Conservation (phyloP, 1,140 invertebrate genomes). For the Meloidogyne floridensis region DNA sequence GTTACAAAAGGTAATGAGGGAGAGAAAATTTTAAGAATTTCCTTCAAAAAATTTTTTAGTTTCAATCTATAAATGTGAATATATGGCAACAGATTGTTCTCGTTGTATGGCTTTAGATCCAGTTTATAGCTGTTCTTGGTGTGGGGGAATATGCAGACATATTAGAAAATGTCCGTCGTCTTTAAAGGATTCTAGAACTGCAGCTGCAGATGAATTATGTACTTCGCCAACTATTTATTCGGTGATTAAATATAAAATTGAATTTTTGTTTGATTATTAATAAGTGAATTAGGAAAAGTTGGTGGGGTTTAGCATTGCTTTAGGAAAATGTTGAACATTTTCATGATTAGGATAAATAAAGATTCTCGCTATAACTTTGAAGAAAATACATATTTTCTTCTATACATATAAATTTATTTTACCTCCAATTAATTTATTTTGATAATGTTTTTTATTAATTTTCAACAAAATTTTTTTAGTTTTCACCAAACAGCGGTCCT, state of each 20-base stretch:
- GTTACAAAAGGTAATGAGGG: slow-evolving; percentile 34
- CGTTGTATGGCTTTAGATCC: slow-evolving; percentile 81
- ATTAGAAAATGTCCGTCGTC: slow-evolving; percentile 74
- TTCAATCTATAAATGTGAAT: slow-evolving; percentile 89
- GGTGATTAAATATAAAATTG: slow-evolving; percentile 67
- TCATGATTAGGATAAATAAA: neutral
- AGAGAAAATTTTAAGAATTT: neutral
- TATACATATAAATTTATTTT: no score
- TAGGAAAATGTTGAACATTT: neutral
- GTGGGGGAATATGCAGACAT: slow-evolving; percentile 81
- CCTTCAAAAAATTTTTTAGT: slow-evolving; percentile 68
- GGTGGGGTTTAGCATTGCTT: no score
- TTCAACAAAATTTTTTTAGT: slow-evolving; percentile 69
- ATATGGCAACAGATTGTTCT: slow-evolving; percentile 89
- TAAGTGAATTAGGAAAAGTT: no score
- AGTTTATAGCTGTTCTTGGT: slow-evolving; percentile 89
- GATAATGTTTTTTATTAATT: no score
- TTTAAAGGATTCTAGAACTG: slow-evolving; percentile 71
- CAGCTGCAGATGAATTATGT: slow-evolving; percentile 73
- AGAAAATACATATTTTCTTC: no score
- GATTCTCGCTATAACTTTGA: no score
- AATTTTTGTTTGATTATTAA: neutral
- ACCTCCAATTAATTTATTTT: no score
- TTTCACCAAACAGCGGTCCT: slow-evolving; percentile 88
- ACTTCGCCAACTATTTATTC: slow-evolving; percentile 88